phyloP scores from a whole-genome alignment of 2,113 vertebrate genomes.

The Dasyornis broadbenti region DNA sequence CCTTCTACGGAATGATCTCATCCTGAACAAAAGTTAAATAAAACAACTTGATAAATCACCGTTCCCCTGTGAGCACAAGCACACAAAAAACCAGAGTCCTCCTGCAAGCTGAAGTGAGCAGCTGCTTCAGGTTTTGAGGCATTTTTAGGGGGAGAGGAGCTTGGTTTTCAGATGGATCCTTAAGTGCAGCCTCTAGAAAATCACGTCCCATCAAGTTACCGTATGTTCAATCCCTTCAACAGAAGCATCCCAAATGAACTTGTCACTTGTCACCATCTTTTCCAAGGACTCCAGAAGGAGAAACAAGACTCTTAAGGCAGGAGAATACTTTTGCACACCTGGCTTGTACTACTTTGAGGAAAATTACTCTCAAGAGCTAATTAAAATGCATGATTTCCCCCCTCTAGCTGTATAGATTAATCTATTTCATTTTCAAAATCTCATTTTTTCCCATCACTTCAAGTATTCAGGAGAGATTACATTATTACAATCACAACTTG shows the following conservation, averaged over 20 bases:
- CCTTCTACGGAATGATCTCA: slow-evolving; percentile 38
- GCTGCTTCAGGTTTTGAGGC: neutral
- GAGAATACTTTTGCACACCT: slow-evolving; percentile 51
- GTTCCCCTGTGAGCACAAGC: neutral
- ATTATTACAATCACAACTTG: slow-evolving; percentile 57
- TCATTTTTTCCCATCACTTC: slow-evolving; percentile 56
- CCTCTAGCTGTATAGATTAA: slow-evolving; percentile 61
- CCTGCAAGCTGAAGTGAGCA: neutral
- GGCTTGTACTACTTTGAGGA: slow-evolving; percentile 51
- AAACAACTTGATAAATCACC: slow-evolving; percentile 17
- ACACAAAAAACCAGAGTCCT: neutral
- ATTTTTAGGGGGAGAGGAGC: neutral
- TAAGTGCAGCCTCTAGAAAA: neutral
- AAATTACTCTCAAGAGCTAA: slow-evolving; percentile 51
- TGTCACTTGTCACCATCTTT: slow-evolving; percentile 41
- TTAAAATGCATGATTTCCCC: slow-evolving; percentile 29
- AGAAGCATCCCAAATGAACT: slow-evolving; percentile 7
- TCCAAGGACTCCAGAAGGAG: slow-evolving; percentile 47
- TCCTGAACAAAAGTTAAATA: slow-evolving; percentile 23
- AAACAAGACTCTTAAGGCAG: slow-evolving; percentile 11
- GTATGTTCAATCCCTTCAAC: neutral
- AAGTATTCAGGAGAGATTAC: slow-evolving; percentile 62
- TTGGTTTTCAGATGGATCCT: neutral
- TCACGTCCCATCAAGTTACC: neutral
- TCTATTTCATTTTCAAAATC: slow-evolving; percentile 63